Evolutionary conservation across 2,888 invertebrate genomes (phyloP), one percentile per base, ranked within the genome.

Genomic region (Anoplius nigerrimus): DNA sequence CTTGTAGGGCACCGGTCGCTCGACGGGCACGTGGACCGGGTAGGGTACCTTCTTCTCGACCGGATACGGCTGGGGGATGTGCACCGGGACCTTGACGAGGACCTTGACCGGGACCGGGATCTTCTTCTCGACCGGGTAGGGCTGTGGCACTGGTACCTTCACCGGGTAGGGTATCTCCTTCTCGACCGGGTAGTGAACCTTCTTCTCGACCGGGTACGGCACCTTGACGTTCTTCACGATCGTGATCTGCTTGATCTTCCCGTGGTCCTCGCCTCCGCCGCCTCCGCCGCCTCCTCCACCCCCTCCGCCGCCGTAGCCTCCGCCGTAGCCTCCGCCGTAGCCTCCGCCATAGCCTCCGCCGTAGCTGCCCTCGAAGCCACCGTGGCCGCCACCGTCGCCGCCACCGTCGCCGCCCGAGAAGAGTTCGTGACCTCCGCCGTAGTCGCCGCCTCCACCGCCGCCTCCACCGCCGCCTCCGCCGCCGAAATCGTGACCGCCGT

Each of bases 171-270:
- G 92, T 48, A 92, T 89, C 74, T 90, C 90, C 81, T 92, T 92
- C 80, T 92, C 92, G 5, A 94, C 93, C 69, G 93, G 94, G 82
- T 91, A 91, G 22, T 92, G 93, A 43, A 94, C 91, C 68, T 90
- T 91, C 85, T 92, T 93, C 85, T 93, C 94, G 0, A 92, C 92
- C 13, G 93, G 93, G 85, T 92, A 92, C 2, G 93, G 93, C 72
- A 92, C 90, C 85, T 91, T 88, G 2, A 87, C 83, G 66, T 82
- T 82, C 71, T 89, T 89, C 63, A 84, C 87, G 42, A 89, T 86
- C 1, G 85, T 87, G 63, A 88, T 86, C 42, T 78, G 82, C 62
- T 88, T 88, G 34, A 88, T 81, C 61, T 88, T 87, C 16, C 73
- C 78, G 13, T 81, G 81, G 2, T 84, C 83, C 11, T 85, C 86